Percentiles rank a stretch among this genome's conserved stretches.
These are phyloP conservation scores for Spisula subtruncata DNA, from an alignment of 2,888 invertebrate genomes.

Conservation along the genomic window DNA sequence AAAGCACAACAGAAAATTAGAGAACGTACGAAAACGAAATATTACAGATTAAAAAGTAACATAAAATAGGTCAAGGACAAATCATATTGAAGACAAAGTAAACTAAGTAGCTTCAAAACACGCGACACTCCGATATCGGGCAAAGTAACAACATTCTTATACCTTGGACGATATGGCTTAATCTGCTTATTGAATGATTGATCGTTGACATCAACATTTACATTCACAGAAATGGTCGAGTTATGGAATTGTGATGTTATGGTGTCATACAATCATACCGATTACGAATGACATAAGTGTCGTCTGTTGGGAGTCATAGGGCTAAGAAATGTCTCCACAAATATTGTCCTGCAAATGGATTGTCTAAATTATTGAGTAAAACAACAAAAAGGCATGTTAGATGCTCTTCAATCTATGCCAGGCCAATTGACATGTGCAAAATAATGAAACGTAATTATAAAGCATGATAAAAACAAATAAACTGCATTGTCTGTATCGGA, in stretches of 20 bases:
- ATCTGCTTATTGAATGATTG: neutral
- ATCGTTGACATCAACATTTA: neutral
- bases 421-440: neutral
- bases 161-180: too few species aligned
- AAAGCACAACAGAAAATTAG: too few species aligned
- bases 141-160: too few species aligned
- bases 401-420: neutral
- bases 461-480: neutral
- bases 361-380: neutral
- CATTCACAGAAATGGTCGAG: neutral
- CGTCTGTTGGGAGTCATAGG: neutral
- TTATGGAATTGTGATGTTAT: neutral
- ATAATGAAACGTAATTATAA: neutral
- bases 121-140: too few species aligned
- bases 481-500: neutral
- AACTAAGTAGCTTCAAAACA: too few species aligned
- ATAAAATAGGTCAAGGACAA: too few species aligned
- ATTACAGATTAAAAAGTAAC: too few species aligned
- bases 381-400: neutral
- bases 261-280: neutral
- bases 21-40: too few species aligned
- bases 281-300: neutral
- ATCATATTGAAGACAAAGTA: too few species aligned
- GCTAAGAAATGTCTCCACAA: neutral
- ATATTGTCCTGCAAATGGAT: too few species aligned